Evolutionary conservation across 2,113 vertebrate species (phyloP).

Genomic region (Cichladusa arquata): DNA sequence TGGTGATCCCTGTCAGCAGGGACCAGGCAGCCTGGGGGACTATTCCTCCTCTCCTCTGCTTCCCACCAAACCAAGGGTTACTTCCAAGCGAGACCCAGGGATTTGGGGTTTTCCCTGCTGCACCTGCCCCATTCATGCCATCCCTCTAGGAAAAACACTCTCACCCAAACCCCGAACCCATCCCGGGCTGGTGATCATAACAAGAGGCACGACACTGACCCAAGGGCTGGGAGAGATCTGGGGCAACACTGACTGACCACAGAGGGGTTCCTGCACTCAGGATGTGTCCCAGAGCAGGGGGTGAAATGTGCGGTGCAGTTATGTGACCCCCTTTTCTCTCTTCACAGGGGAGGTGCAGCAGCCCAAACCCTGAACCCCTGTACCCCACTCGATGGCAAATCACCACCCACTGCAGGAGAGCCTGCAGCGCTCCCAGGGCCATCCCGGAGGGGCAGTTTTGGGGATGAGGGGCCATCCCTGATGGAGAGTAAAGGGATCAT

Average conservation of each 20-base stretch:
- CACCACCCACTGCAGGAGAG: not conserved
- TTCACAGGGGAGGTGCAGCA: not conserved
- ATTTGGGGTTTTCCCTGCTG: accelerated
- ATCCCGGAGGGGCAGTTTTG: not conserved
- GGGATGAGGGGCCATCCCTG: not conserved
- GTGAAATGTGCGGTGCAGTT: not conserved
- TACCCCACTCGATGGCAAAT: not conserved
- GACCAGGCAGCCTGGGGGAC: not conserved
- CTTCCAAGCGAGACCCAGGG: accelerated
- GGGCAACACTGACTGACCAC: accelerated
- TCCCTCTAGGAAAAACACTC: not conserved
- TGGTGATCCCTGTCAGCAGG: not conserved
- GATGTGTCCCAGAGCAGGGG: not conserved
- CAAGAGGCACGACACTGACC: accelerated
- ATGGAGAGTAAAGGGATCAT: not conserved
- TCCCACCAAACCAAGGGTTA: not conserved
- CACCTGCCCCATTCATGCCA: accelerated
- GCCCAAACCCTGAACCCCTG: not conserved
- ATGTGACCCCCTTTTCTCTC: too few species aligned
- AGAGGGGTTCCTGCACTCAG: accelerated
- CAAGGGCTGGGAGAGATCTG: accelerated
- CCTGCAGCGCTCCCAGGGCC: not conserved
- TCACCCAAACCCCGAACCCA: accelerated
- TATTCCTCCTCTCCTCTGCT: not conserved
- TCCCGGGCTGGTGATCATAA: accelerated